Evolutionary conservation across 2,797 vertebrate genomes (phyloP), one percentile per base, ranked within the genome.

Genomic region (Percopsis omiscomaycus): DNA sequence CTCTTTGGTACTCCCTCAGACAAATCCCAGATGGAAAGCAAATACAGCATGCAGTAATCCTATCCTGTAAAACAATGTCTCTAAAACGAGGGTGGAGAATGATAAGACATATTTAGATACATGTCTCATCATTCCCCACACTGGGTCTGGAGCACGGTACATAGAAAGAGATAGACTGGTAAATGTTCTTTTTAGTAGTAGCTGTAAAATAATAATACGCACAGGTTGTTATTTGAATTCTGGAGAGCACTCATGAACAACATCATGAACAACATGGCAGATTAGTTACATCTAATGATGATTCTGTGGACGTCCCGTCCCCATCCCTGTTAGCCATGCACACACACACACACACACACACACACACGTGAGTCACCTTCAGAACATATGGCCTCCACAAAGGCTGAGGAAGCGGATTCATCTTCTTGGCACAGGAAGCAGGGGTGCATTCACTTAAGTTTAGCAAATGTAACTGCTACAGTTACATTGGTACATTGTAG

Each of bases 211-310:
- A 22, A 22, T 22, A 22, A 22, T 22, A 22, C 22, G 22, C 22
- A 22, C 22, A 22, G 22, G 22, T 22, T 22, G 22, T 22, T 22
- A 22, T 88, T 81, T 84, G 83, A 77, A 88, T 89, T 66, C 37
- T 42, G 37, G 12, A 30, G 85, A 78, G 85, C 84, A 80, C 88
- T 89, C 66, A 5, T 59, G 44, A 71, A 75, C 64, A 42, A 8
- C 32, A 72, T 83, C 67, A 81, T 81, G 84, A 84, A 62, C 63
- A 69, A 55, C 59, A 65, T 44, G 53, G 74, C 61, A 71, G 81
- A 79, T 79, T 71, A 81, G 69, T 16, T 5, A 10, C 66, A 42
- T 69, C 47, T 51, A 61, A 66, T 15, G 61, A 68, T 58, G 56
- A 62, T 10, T 46, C 29, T 46, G n/a, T 13, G 22, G 51, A 63